Conservation (phyloP, 2,113 vertebrate genomes). For the Nothoprocta perdicaria region DNA sequence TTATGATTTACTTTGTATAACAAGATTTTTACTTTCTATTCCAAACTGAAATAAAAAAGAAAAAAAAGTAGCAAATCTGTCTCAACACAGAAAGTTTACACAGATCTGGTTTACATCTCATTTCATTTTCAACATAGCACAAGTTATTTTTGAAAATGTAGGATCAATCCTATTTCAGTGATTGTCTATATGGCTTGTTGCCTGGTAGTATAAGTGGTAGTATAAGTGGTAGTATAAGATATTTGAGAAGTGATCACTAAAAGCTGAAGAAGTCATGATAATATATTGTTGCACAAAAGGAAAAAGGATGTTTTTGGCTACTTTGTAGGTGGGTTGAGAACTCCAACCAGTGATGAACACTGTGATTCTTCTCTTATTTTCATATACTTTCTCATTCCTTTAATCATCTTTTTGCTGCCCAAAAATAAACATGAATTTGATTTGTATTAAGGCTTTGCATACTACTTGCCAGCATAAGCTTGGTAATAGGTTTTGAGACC, state of each 20-base stretch:
- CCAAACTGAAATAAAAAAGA: not conserved
- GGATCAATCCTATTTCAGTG: not conserved
- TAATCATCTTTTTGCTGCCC: not conserved
- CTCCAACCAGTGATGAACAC: not conserved
- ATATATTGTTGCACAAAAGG: not conserved
- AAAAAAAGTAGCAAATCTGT: not conserved
- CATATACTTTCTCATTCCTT: not conserved
- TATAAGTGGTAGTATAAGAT: not conserved
- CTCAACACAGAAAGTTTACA: conserved; percentile 28
- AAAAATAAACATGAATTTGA: not conserved
- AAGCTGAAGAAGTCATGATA: not conserved
- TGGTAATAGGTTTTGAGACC: not conserved
- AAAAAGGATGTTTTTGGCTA: not conserved
- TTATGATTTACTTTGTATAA: not conserved
- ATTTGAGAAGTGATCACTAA: not conserved
- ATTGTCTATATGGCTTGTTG: not conserved
- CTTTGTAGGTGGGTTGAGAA: not conserved
- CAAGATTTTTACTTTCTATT: not conserved
- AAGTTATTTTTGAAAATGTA: conserved; percentile 17
- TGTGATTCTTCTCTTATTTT: not conserved
- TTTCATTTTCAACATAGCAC: conserved; percentile 4
- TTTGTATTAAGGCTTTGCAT: not conserved
- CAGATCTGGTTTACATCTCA: conserved; percentile 20
- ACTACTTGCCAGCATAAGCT: not conserved
- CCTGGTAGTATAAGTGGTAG: not conserved